Percentiles rank a stretch among this genome's conserved stretches.
These are phyloP conservation scores for Chymomyza costata DNA, from an alignment of 1,140 invertebrate species.

Conservation along the genomic window DNA sequence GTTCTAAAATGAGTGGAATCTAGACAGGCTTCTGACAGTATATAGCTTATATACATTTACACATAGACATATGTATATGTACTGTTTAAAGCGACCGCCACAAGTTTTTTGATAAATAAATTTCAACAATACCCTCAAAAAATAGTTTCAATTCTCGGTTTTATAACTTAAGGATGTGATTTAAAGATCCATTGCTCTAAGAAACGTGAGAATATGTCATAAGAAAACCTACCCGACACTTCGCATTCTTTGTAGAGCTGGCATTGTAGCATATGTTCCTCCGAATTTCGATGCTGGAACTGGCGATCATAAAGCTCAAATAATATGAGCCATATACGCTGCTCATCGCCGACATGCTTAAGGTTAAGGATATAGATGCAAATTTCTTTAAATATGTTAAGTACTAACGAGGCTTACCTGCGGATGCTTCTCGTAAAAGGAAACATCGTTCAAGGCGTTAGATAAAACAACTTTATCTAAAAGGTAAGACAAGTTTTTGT, in stretches of 20 bases:
- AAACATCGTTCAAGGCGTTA: slow-evolving; percentile 80
- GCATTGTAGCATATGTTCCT: slow-evolving; percentile 60
- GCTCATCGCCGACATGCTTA: slow-evolving; percentile 65
- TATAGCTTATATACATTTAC: no score
- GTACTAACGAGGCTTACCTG: slow-evolving; percentile 74
- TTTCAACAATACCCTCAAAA: no score
- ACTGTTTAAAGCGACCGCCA: no score
- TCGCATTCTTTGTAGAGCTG: slow-evolving; percentile 75
- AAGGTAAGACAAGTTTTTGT: slow-evolving; percentile 79
- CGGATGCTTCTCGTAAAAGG: slow-evolving; percentile 79
- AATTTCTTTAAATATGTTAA: neutral
- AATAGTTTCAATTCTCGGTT: neutral
- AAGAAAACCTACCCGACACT: slow-evolving; percentile 59
- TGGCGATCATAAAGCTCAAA: slow-evolving; percentile 80
- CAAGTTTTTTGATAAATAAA: no score
- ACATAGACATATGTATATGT: no score
- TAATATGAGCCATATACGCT: slow-evolving; percentile 79
- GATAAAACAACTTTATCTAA: slow-evolving; percentile 82
- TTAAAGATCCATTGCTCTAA: no score
- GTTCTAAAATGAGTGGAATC: no score
- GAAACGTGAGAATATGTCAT: slow-evolving; percentile 1
- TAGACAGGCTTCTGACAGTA: no score
- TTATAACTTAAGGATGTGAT: neutral
- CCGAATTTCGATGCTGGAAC: slow-evolving; percentile 76
- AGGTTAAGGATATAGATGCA: neutral